A percentile compares a stretch with the other conserved stretches of the same genome.
Conservation (phyloP, 2,888 invertebrate genomes). For the Lissocephala sabroskyi region DNA sequence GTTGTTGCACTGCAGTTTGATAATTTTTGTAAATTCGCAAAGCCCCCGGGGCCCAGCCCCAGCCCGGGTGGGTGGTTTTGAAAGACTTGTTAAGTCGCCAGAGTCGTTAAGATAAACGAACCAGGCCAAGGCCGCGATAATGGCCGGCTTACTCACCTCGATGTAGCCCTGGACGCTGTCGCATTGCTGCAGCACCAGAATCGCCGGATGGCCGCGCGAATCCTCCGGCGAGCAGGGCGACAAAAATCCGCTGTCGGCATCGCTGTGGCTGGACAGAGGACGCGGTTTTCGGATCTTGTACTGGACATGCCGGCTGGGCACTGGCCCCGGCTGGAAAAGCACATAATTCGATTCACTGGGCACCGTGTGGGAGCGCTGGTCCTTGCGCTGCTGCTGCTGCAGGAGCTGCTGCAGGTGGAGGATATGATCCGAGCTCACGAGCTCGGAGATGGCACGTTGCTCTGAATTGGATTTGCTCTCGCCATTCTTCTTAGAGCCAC, state of each 20-base stretch:
- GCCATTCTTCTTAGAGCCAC: conserved; percentile 35
- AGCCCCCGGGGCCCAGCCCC: conserved; percentile 9
- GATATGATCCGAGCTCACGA: conserved; percentile 61
- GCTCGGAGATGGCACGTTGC: conserved; percentile 58
- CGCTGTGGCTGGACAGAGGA: conserved; percentile 74
- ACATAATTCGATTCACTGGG: conserved; percentile 72
- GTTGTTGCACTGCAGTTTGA: conserved; percentile 53
- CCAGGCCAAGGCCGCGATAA: no score
- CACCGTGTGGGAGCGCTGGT: conserved; percentile 68
- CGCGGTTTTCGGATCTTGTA: conserved; percentile 70
- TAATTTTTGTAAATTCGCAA: conserved; percentile 35
- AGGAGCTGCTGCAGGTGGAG: conserved; percentile 59
- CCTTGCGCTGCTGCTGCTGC: conserved; percentile 48
- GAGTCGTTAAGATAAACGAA: conserved; percentile 60
- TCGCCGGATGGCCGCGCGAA: conserved; percentile 66
- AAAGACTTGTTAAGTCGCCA: conserved; percentile 61
- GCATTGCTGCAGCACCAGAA: conserved; percentile 71
- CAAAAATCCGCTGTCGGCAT: conserved; percentile 78
- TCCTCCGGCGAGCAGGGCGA: conserved; percentile 78
- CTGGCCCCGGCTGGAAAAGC: conserved; percentile 71
- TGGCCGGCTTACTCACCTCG: conserved; percentile 68
- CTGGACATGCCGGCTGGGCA: conserved; percentile 69
- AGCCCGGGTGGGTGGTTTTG: no score
- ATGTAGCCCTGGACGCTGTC: conserved; percentile 72
- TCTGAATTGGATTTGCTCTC: conserved; percentile 34